Base-by-base conservation (phyloP, 2,888 invertebrate genomes). In the Phaedon cochleariae region DNA sequence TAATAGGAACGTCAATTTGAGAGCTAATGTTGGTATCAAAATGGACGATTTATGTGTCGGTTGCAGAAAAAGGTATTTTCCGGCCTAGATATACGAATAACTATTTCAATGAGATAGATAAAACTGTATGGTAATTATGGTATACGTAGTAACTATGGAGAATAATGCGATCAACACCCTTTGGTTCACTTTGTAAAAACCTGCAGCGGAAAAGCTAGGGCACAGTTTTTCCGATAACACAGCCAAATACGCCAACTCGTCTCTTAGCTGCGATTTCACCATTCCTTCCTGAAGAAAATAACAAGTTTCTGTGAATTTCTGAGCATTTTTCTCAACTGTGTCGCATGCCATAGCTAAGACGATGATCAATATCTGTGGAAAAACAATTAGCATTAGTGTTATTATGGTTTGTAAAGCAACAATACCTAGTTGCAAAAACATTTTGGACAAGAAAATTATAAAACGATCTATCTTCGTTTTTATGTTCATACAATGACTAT, bases 121-220 rank as follows among this genome's bases (percentile, higher is more conserved):
- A 41, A 64, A 64, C 17, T 64, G 64, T 15, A 64, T 37, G 26
- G 21, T 37, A 12, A 64, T 54, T 4, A 64, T 64, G 7, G 59
- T 18, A 22, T 64, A 64, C 3, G 64, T 64, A n/a, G 59, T 53
- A 10, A 60, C 17, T 1, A 59, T 53, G 1, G 54, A 48, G 21
- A 64, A 59, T 15, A 64, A 31, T 17, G 37, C 18, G 5, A 46
- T n/a, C 41, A 64, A 22, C 5, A 59, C 26, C 6, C 59, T 59
- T 29, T 53, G 51, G 48, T 48, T 64, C 15, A 64, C 46, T 18
- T 22, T 54, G 29, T 53, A 64, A 5, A 64, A 64, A 20, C 64
- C 64, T 20, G 59, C 59, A 17, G 46, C 54, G 0, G 54, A 45
- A 20, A 64, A 59, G 10, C 7, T 34, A 1, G 55, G 62, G 10